Conservation (phyloP, 2,113 vertebrate genomes). For the Hemibagrus wyckioides region DNA sequence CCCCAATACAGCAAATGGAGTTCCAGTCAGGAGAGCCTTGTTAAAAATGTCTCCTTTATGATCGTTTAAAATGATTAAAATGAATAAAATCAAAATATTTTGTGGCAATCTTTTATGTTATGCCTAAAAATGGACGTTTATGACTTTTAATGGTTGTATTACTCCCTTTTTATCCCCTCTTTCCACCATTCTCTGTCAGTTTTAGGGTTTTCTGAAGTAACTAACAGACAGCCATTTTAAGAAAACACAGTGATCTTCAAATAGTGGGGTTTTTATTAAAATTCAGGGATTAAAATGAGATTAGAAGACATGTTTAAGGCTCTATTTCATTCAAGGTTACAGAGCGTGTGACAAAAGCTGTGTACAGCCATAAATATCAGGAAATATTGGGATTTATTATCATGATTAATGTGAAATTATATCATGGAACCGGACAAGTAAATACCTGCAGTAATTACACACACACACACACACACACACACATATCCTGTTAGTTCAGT, state of each 20-base stretch:
- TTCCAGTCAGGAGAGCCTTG: neutral
- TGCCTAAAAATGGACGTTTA: neutral
- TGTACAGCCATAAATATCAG: neutral
- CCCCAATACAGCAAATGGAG: neutral
- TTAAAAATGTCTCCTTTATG: neutral
- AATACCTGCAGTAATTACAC: neutral
- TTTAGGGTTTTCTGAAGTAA: neutral
- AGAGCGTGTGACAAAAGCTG: neutral
- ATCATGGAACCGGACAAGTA: neutral
- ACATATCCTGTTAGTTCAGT: slow-evolving; percentile 23
- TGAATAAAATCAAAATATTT: neutral
- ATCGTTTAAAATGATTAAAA: neutral
- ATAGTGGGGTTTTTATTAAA: neutral
- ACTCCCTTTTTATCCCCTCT: neutral
- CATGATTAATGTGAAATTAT: neutral
- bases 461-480: neutral
- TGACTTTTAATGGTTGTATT: neutral
- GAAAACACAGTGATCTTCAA: neutral
- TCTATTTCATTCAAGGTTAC: neutral
- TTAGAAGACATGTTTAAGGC: neutral
- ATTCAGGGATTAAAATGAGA: neutral
- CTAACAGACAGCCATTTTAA: neutral
- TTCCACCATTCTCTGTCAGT: neutral
- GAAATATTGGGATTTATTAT: neutral
- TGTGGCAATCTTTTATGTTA: neutral